Evolutionary conservation across 2,113 vertebrate genomes (phyloP).

Genomic region (Oreochromis niloticus): DNA sequence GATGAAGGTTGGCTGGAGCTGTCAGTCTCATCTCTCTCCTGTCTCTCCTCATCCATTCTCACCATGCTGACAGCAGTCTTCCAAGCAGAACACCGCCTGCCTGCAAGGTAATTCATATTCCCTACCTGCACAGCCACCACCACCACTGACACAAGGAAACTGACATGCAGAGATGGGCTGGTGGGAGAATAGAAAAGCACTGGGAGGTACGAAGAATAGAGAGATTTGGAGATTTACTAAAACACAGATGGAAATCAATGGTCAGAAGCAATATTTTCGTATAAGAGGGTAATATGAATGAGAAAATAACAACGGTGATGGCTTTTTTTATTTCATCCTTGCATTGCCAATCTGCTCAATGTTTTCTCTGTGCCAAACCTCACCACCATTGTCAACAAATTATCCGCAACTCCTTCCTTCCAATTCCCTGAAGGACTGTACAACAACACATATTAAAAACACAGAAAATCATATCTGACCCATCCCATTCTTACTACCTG

Average conservation of each 20-base stretch:
- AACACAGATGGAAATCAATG: not conserved
- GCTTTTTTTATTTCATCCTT: not conserved
- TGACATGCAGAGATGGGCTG: not conserved
- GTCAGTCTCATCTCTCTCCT: slow-evolving; percentile 69
- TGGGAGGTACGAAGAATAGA: not conserved
- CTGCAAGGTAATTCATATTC: slow-evolving; percentile 77
- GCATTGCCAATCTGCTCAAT: not conserved
- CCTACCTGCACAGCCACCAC: slow-evolving; percentile 50
- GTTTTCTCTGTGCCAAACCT: not conserved
- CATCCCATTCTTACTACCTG: not conserved
- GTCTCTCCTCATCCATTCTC: slow-evolving; percentile 70
- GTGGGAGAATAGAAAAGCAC: not conserved
- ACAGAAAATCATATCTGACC: not conserved
- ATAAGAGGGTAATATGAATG: not conserved
- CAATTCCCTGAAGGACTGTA: not conserved
- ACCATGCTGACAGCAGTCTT: slow-evolving; percentile 67
- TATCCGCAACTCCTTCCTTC: not conserved
- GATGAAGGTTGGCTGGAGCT: slow-evolving; percentile 55
- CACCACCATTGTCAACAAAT: not conserved
- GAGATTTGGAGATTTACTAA: not conserved
- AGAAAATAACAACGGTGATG: not conserved
- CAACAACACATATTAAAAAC: not conserved
- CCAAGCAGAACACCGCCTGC: slow-evolving; percentile 70
- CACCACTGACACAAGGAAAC: slow-evolving; percentile 19
- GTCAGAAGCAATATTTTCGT: not conserved